Conservation (phyloP, 2,797 vertebrate species). For the Phrynocephalus vlangalii region DNA sequence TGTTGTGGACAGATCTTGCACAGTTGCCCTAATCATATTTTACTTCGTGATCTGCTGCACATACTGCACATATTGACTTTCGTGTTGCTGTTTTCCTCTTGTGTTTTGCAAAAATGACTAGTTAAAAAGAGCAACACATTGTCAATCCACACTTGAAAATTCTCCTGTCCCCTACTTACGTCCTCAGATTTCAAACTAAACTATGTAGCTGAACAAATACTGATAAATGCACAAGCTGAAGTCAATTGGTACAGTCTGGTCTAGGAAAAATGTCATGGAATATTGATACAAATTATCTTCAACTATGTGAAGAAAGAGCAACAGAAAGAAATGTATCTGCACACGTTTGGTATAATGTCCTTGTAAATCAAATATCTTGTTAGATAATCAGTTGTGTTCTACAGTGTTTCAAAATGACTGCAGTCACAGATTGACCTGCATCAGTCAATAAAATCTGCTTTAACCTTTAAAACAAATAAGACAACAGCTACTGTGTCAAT, state of each 20-base stretch:
- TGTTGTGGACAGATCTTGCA: neutral
- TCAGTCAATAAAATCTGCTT: neutral
- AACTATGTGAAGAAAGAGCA: neutral
- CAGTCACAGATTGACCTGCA: neutral
- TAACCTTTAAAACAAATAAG: neutral
- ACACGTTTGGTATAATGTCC: rapidly evolving
- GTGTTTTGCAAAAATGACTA: neutral
- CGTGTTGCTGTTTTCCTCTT: neutral
- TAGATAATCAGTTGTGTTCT: neutral
- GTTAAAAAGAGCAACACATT: constrained; percentile 45
- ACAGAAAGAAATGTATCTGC: neutral
- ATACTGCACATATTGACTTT: neutral
- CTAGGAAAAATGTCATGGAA: neutral
- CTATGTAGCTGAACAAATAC: neutral
- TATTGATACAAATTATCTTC: rapidly evolving
- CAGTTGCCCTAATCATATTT: neutral
- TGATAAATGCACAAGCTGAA: neutral
- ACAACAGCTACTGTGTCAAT: neutral
- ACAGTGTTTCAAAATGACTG: neutral
- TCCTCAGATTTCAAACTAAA: constrained; percentile 31
- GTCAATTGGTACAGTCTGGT: neutral
- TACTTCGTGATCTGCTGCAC: neutral
- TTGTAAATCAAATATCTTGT: neutral
- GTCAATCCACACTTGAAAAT: neutral
- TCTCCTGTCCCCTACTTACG: neutral